These are phyloP conservation scores for Micromesistius poutassou DNA, from an alignment of 2,797 vertebrate genomes.

Conservation along the genomic window DNA sequence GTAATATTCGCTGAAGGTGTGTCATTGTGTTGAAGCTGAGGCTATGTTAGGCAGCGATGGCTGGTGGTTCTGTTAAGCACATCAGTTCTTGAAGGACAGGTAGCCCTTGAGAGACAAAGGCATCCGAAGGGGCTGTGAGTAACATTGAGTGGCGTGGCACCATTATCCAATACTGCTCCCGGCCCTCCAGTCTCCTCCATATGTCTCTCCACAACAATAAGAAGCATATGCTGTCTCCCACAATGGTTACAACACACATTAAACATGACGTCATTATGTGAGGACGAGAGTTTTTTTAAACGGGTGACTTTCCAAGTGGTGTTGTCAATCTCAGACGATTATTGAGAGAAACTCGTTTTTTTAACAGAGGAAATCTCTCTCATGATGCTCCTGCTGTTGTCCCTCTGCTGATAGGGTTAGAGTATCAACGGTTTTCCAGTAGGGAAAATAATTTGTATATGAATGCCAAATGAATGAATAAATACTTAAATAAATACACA, in stretches of 20 bases:
- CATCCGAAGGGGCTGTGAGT: conserved; percentile 28
- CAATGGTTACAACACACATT: not conserved
- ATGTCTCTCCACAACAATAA: conserved; percentile 48
- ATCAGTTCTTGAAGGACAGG: conserved; percentile 58
- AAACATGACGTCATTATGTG: not conserved
- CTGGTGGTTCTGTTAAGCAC: conserved; percentile 5
- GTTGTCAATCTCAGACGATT: too few species aligned
- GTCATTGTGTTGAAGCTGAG: not conserved
- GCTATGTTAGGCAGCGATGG: not conserved
- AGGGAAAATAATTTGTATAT: not conserved
- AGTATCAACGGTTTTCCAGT: not conserved
- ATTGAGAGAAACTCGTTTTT: not conserved
- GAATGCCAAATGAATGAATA: not conserved
- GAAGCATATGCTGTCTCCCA: conserved; percentile 41
- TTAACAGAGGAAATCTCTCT: not conserved
- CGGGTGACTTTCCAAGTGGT: not conserved
- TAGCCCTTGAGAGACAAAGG: conserved; percentile 22
- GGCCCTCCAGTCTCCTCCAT: conserved; percentile 57
- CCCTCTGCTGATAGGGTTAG: not conserved
- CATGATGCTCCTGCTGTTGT: not conserved
- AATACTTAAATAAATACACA: not conserved
- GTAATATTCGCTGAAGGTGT: not conserved
- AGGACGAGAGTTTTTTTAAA: not conserved
- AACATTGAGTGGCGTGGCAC: conserved; percentile 44
- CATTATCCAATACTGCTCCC: conserved; percentile 35